These are phyloP conservation scores for Anguilla obscura DNA, from an alignment of 2,797 vertebrate genomes.

Conservation along the genomic window DNA sequence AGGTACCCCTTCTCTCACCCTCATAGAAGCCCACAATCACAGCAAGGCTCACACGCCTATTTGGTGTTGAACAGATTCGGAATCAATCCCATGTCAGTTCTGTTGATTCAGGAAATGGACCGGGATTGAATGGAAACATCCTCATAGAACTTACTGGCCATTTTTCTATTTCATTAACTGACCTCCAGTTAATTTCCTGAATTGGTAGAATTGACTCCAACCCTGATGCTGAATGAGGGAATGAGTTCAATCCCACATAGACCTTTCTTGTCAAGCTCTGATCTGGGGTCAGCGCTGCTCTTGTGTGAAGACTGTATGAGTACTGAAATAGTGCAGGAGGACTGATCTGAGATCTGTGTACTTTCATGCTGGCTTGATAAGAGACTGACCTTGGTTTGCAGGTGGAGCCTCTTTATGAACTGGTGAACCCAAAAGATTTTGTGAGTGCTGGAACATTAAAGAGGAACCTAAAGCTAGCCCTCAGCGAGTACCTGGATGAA, in stretches of 20 bases:
- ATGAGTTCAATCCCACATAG: background rate
- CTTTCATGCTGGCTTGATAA: background rate
- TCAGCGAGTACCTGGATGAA: slow-evolving; percentile 82
- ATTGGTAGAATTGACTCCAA: background rate
- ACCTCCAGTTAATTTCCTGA: background rate
- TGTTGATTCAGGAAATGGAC: background rate
- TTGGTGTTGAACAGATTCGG: background rate
- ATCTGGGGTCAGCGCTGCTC: background rate
- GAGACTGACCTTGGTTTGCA: slow-evolving; percentile 48
- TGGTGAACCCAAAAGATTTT: slow-evolving; percentile 80
- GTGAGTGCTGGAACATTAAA: slow-evolving; percentile 66
- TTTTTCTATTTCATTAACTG: no score
- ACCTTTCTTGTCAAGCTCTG: background rate
- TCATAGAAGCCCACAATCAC: background rate
- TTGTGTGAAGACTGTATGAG: background rate
- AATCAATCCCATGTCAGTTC: background rate
- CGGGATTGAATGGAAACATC: background rate
- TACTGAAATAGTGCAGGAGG: background rate
- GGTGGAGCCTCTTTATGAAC: slow-evolving; percentile 81
- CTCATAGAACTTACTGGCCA: no score
- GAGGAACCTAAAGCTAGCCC: slow-evolving; percentile 79
- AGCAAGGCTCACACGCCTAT: background rate
- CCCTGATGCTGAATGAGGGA: background rate
- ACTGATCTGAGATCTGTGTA: background rate
- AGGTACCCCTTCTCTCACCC: slow-evolving; percentile 65